Conservation (phyloP, 2,888 invertebrate species). For the Dioctria linearis region DNA sequence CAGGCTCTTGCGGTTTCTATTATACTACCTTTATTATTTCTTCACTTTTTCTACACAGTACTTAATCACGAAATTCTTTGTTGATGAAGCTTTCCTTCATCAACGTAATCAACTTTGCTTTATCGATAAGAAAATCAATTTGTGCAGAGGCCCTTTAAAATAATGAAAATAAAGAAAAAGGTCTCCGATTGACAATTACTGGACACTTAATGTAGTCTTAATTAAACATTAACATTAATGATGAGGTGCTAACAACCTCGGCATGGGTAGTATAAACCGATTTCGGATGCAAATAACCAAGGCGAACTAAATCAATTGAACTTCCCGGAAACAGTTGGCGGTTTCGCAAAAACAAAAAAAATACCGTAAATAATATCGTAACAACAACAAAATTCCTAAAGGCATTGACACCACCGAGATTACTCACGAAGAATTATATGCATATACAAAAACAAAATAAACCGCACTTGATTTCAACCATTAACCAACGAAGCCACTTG, state of each 20-base stretch:
- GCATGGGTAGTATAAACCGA: not conserved
- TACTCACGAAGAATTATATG: conserved; percentile 16
- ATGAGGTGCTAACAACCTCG: conserved; percentile 6
- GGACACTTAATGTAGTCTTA: not conserved
- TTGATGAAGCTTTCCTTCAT: not conserved
- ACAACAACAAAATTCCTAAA: not conserved
- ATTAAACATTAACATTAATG: not conserved
- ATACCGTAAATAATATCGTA: not conserved
- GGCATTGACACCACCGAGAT: conserved; percentile 20
- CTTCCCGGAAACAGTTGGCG: conserved; percentile 14
- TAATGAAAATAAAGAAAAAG: not conserved
- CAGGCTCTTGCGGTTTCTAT: conserved; percentile 11
- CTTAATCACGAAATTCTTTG: not conserved
- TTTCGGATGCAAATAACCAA: not conserved
- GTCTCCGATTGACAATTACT: not conserved
- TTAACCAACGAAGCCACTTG: not conserved
- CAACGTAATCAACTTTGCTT: conserved; percentile 22
- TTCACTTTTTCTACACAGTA: not conserved
- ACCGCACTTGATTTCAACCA: conserved; percentile 38
- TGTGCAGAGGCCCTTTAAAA: conserved; percentile 5
- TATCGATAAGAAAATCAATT: conserved; percentile 25
- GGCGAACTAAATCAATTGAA: conserved; percentile 17
- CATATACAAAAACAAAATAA: conserved; percentile 20
- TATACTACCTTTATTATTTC: not conserved
- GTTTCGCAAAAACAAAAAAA: conserved; percentile 4